Conservation (phyloP, 64 coral and sea anemone species). For the Orbicella faveolata region DNA sequence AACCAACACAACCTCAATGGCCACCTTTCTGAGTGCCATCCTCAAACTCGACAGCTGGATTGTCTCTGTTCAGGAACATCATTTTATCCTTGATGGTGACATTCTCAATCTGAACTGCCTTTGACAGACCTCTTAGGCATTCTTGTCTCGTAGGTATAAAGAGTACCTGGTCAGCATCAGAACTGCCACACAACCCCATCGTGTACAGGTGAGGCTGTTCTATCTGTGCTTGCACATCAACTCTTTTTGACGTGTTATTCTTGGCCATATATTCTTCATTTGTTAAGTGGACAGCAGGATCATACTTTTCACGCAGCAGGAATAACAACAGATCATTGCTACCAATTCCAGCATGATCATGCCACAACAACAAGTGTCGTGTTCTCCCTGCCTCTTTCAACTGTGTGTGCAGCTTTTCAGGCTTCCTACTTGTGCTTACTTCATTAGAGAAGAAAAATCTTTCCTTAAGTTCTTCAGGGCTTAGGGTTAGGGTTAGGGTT, state of each 20-base stretch:
- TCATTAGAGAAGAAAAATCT: no score
- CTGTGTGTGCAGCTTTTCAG: no score
- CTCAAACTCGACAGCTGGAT: slow-evolving; percentile 8
- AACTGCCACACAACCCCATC: not conserved
- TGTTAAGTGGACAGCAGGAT: not conserved
- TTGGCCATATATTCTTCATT: not conserved
- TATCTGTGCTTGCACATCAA: slow-evolving; percentile 2
- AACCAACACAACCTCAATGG: not conserved
- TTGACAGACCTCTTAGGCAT: not conserved
- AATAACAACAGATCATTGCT: not conserved
- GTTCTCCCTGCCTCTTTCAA: not conserved
- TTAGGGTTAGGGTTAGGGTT: no score
- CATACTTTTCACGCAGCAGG: not conserved
- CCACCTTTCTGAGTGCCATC: slow-evolving; percentile 41
- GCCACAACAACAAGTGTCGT: not conserved
- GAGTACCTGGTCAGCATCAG: slow-evolving; percentile 15
- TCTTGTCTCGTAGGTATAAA: slow-evolving; percentile 23
- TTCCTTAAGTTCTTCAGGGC: no score
- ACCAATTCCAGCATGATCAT: not conserved
- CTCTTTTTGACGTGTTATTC: not conserved
- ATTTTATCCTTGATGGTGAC: not conserved
- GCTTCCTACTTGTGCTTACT: no score
- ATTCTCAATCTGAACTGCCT: not conserved
- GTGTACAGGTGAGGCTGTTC: slow-evolving; percentile 9
- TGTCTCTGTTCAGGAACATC: not conserved